Conservation (phyloP, 2,113 vertebrate species). For the Lepidothrix coronata region DNA sequence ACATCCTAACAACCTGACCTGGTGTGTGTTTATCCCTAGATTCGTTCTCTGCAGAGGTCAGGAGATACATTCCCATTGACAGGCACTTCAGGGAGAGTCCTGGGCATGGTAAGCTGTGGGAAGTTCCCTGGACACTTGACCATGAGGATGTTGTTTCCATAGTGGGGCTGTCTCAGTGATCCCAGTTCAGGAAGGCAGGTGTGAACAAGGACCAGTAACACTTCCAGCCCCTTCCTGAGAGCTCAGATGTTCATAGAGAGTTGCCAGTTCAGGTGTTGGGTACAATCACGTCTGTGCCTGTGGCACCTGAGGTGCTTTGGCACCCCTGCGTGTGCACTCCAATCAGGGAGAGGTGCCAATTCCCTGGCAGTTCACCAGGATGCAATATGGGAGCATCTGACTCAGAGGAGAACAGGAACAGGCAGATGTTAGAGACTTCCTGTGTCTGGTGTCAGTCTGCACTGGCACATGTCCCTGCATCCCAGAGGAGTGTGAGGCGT, state of each 20-base stretch:
- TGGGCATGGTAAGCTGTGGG: conserved; percentile 82
- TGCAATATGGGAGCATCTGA: not conserved
- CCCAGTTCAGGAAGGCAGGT: not conserved
- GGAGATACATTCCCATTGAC: conserved; percentile 85
- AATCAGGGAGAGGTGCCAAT: not conserved
- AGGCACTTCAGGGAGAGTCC: conserved; percentile 77
- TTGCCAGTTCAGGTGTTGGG: not conserved
- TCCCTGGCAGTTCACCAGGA: not conserved
- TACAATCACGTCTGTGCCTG: fast-evolving
- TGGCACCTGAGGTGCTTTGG: not conserved
- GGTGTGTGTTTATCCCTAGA: conserved; percentile 54
- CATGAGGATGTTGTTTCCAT: fast-evolving
- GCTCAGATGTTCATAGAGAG: not conserved
- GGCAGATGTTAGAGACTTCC: not conserved
- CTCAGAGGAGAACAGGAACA: not conserved
- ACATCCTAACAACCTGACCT: not conserved
- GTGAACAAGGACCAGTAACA: not conserved
- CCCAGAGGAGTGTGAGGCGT: not conserved
- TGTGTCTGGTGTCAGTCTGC: not conserved
- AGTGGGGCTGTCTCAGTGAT: not conserved
- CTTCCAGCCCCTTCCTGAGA: not conserved
- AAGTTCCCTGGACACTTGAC: not conserved
- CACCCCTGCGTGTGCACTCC: fast-evolving
- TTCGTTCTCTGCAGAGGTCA: conserved; percentile 76
- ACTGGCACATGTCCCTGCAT: not conserved